Conservation (phyloP, 2,888 invertebrate species). For the Lymantria dispar region DNA sequence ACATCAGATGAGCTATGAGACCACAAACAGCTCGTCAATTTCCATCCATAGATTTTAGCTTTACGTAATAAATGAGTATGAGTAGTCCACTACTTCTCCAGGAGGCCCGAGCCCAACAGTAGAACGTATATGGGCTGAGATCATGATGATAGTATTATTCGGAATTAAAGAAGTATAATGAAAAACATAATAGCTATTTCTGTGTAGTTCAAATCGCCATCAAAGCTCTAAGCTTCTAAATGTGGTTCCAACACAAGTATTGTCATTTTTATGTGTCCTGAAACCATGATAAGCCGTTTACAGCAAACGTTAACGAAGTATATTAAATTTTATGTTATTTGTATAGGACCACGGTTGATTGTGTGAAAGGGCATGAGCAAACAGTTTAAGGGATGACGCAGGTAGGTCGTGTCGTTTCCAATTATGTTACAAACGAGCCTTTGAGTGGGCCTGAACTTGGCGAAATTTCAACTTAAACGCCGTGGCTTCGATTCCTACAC, state of each 20-base stretch:
- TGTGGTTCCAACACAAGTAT: neutral
- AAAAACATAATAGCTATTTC: no score
- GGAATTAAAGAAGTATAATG: no score
- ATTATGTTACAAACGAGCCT: conserved; percentile 9
- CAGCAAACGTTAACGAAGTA: conserved; percentile 11
- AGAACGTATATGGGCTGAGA: no score
- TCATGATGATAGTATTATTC: no score
- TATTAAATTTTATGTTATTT: conserved; percentile 47
- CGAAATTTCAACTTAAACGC: neutral
- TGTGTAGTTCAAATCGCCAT: no score
- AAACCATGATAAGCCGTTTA: conserved; percentile 14
- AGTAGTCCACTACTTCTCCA: no score
- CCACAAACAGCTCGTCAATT: no score
- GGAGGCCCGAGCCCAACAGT: no score
- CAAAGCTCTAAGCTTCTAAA: neutral
- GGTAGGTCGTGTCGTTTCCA: conserved; percentile 10
- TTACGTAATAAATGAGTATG: no score
- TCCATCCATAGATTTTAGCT: no score
- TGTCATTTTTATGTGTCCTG: neutral
- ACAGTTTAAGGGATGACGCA: conserved; percentile 8
- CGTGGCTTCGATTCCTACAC: neutral
- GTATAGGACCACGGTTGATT: conserved; percentile 29
- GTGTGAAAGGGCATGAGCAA: conserved; percentile 11
- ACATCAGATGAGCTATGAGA: no score
- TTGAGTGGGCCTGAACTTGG: conserved; percentile 7